Base-by-base conservation (phyloP, 2,888 invertebrate species). In the Acrocera orbiculus region DNA sequence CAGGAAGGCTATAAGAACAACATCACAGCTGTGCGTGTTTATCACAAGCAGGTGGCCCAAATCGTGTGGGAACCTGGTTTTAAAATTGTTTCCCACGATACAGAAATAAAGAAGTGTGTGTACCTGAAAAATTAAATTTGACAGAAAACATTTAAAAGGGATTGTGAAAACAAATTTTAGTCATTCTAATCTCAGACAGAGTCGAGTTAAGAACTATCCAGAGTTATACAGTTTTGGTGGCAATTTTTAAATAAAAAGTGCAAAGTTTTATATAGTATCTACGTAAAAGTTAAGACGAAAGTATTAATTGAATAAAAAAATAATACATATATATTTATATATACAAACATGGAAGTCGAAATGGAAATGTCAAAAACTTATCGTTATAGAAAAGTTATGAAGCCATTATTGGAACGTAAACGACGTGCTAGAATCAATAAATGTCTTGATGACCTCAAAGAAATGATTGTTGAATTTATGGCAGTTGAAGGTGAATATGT, bases 351-450 rank as follows among this genome's bases (percentile, higher is more conserved):
- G 58, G 58, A 58, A 33, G 48, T 58, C 34, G 58, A 58, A 42
- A 58, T 58, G 57, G 58, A 58, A 41, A 58, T 87, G 65, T 86
- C 86, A 52, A 75, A 87, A 61, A 87, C 87, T 52, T 86, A 87
- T 64, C 86, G 87, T 60, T 87, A 87, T 62, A 74, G 87, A 62
- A 87, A 86, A 75, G 85, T 87, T 54, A 86, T 86, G 85, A 87
- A 87, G 60, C 87, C 86, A 50, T 83, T 87, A 83, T 65, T 87
- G 48, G 87, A 87, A 65, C 70, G 86, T 49, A 85, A 86, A 57
- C 71, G 86, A 39, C 71, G 87, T 47, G 87, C 87, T 42, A 70
- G 87, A 57, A 87, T 87, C 66, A 87, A 87, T 61, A 77, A 82
- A 49, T 86, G 87, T 63, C 66, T 87, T 50, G 86, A 87, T 58